Base-by-base conservation (phyloP, 2,113 vertebrate species). In the Anolis sagrei region DNA sequence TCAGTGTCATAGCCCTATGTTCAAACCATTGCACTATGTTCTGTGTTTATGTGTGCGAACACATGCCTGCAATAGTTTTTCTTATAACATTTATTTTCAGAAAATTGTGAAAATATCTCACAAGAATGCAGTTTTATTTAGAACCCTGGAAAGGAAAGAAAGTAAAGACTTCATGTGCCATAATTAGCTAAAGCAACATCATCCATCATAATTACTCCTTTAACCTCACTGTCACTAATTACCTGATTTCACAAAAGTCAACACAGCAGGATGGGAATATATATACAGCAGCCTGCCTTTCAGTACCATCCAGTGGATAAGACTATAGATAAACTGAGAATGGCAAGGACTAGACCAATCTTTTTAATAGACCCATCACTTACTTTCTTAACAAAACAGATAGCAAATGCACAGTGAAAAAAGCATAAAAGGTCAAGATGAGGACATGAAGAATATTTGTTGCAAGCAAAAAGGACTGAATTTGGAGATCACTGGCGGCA, bases 101-200 rank as follows among this genome's bases (percentile, higher is more conserved):
- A 78, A 44, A 32, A 23, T 61, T 48, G 27, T 72, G 54, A 85
- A 58, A 72, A 84, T 25, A 9, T 72, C 89, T 89, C 87, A 51
- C 69, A 36, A 27, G 70, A 2, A 58, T 29, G 72, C 5, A 66
- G 86, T 87, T 93, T 87, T 68, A 75, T 34, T 81, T 16, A 1
- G 2, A 5, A 83, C 39, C 39, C 39, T 75, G 49, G 4, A 66
- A 4, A 3, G 61, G 58, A 5, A 8, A 76, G 70, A 64, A 81
- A 68, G 58, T n/a, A 81, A 68, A 39, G 21, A 81, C n/a, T 23
- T 68, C 48, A 78, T 84, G 82, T 66, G 66, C 84, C 64, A 70
- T 34, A 39, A 81, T 36, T 70, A 85, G 84, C 27, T 3, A 91
- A 85, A 23, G 74, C 86, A 89, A 79, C 66, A 73, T 88, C 88